A percentile compares a stretch with the other conserved stretches of the same genome.
These are phyloP conservation scores for Bombus soroeensis DNA, from an alignment of 1,140 invertebrate genomes.

Conservation along the genomic window DNA sequence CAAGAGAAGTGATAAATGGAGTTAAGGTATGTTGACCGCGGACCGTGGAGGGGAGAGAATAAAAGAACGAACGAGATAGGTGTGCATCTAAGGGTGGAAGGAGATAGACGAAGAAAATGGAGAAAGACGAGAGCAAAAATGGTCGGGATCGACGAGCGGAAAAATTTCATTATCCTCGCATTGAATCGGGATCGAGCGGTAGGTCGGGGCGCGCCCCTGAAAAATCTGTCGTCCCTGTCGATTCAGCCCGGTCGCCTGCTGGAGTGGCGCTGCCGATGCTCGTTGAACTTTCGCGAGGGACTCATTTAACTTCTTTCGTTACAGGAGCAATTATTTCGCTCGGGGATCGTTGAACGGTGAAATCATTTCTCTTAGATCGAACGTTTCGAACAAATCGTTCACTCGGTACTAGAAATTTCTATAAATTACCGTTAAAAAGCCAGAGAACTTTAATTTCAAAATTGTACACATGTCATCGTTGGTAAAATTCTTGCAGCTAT, in stretches of 20 bases:
- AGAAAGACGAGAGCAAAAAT: constrained; percentile 19
- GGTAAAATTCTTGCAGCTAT: neutral
- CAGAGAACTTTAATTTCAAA: neutral
- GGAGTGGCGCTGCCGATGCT: constrained; percentile 12
- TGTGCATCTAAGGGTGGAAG: constrained; percentile 6
- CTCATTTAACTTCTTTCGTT: constrained; percentile 64
- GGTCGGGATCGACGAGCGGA: constrained; percentile 59
- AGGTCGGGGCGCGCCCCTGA: constrained; percentile 25
- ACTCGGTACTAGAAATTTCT: neutral
- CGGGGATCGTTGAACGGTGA: constrained; percentile 43
- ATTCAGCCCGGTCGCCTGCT: constrained; percentile 7
- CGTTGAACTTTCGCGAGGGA: constrained; percentile 53
- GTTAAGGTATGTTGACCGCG: constrained; percentile 30
- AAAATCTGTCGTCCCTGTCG: constrained; percentile 55
- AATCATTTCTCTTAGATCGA: constrained; percentile 41
- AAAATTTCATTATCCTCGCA: constrained; percentile 76
- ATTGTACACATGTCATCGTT: neutral
- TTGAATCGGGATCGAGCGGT: constrained; percentile 65
- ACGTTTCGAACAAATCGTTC: neutral
- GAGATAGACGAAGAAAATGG: constrained; percentile 11
- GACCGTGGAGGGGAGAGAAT: neutral
- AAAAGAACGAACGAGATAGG: constrained; percentile 28
- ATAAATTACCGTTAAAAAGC: neutral
- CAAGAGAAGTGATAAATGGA: constrained; percentile 48
- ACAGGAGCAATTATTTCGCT: constrained; percentile 61